Evolutionary conservation across 2,113 vertebrate genomes (phyloP).

Genomic region (Bombycilla garrulus): DNA sequence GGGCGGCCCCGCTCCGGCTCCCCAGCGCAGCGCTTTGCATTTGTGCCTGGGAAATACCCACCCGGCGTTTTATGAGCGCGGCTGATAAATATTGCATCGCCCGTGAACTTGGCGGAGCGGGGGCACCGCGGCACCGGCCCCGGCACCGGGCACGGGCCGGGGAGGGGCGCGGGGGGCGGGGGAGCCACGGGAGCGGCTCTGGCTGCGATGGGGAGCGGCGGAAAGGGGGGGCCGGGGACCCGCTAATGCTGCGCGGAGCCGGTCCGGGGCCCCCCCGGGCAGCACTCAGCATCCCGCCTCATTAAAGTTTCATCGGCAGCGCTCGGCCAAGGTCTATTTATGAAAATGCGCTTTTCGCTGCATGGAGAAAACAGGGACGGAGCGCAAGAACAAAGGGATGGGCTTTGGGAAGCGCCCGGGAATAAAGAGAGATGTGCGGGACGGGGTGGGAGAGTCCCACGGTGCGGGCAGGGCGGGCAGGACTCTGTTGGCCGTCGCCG

Average conservation of each 20-base stretch:
- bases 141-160: background rate
- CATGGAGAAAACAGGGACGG: slow-evolving; percentile 79
- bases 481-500: background rate
- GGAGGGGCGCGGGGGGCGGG: background rate
- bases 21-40: slow-evolving; percentile 36
- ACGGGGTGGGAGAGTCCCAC: background rate
- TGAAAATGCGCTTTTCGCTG: slow-evolving; percentile 93
- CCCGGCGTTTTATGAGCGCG: slow-evolving; percentile 65
- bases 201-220: slow-evolving; percentile 2
- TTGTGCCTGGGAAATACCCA: slow-evolving; percentile 54
- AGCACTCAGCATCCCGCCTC: slow-evolving; percentile 92
- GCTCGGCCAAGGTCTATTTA: slow-evolving; percentile 96
- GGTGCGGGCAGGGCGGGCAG: background rate
- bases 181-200: background rate
- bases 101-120: slow-evolving; percentile 68
- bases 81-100: slow-evolving; percentile 79
- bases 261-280: slow-evolving; percentile 83
- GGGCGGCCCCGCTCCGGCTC: background rate
- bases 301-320: slow-evolving; percentile 93
- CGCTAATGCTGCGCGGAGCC: slow-evolving; percentile 86
- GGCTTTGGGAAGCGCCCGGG: slow-evolving; percentile 49
- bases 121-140: slow-evolving; percentile 35
- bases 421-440: background rate
- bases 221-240: slow-evolving; percentile 56
- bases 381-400: slow-evolving; percentile 67